Conservation (phyloP, 2,113 vertebrate species). For the Rhagologus leucostigma region DNA sequence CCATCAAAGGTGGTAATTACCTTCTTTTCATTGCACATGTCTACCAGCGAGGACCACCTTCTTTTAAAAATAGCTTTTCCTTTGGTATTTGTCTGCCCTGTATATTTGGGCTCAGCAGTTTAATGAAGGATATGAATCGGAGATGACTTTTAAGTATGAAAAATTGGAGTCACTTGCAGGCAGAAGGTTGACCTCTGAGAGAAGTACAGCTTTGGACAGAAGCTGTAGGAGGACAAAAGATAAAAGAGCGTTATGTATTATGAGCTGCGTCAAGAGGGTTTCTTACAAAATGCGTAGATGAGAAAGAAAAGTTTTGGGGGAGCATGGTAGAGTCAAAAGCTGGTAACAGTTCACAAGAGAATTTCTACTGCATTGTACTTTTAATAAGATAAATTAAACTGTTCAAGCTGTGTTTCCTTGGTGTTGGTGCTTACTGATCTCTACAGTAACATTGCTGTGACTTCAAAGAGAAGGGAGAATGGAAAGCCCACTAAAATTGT, state of each 20-base stretch:
- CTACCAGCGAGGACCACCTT: background rate
- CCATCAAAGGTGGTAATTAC: background rate
- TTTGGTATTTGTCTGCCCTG: background rate
- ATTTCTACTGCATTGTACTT: background rate
- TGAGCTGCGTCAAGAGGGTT: background rate
- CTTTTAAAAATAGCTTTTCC: background rate
- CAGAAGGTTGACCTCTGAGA: background rate
- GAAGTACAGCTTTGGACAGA: background rate
- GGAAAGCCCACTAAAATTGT: background rate
- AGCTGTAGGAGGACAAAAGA: background rate
- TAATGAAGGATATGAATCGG: background rate
- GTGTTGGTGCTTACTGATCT: background rate
- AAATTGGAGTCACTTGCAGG: background rate
- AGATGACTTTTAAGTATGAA: background rate
- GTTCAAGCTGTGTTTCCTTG: background rate
- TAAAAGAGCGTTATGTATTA: background rate
- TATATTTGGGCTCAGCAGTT: background rate
- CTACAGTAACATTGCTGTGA: background rate
- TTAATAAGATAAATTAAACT: background rate
- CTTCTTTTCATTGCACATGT: background rate
- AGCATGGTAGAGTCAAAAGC: background rate
- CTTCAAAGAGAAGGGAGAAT: background rate
- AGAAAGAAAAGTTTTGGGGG: background rate
- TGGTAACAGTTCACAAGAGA: background rate
- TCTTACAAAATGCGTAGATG: background rate